Conservation (phyloP, 2,797 vertebrate species). For the Allochrocebus solatus region DNA sequence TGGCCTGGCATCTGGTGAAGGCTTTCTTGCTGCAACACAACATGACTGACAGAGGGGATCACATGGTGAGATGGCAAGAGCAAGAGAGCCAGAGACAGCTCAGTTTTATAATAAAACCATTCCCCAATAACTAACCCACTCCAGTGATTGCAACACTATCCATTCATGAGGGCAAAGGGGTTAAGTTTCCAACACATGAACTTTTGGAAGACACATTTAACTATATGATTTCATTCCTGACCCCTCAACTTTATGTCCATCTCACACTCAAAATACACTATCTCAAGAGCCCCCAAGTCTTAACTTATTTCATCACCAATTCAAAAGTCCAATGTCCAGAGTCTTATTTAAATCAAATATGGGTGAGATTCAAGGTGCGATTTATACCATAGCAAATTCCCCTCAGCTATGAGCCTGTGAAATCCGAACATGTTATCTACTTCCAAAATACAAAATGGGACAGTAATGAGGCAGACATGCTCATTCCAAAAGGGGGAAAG, state of each 20-base stretch:
- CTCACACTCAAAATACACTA: neutral
- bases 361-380: neutral
- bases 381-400: neutral
- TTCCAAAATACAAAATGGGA: neutral
- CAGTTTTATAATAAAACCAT: neutral
- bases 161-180: neutral
- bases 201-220: neutral
- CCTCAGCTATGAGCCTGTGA: neutral
- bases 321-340: neutral
- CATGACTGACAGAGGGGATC: neutral
- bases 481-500: neutral
- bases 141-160: neutral
- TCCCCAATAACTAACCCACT: neutral
- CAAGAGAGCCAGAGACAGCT: neutral
- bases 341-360: neutral
- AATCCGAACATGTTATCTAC: neutral
- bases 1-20: neutral
- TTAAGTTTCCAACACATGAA: neutral
- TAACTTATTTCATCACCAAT: neutral
- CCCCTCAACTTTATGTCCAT: neutral
- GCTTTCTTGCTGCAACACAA: neutral
- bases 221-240: too few relatives aligned
- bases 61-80: neutral
- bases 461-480: too few relatives aligned
- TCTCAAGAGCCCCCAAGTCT: neutral